Conservation (phyloP, 2,888 invertebrate genomes). For the Caenorhabditis sulstoni region DNA sequence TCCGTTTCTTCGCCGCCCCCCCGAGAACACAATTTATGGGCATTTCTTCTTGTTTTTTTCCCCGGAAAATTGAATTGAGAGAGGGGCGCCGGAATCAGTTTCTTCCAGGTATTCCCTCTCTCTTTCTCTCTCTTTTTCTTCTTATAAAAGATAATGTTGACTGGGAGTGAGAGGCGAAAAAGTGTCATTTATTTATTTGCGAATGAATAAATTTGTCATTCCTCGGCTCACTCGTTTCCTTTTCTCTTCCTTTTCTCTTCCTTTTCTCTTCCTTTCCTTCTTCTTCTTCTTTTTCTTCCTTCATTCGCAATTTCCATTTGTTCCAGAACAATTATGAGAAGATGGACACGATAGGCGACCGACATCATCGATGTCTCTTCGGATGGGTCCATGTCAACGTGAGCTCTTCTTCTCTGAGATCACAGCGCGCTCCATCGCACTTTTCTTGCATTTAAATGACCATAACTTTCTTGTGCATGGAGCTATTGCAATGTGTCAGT, state of each 20-base stretch:
- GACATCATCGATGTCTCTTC: slow-evolving; percentile 62
- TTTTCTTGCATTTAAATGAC: too few relatives aligned
- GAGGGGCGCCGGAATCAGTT: not conserved
- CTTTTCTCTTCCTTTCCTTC: not conserved
- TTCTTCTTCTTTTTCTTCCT: not conserved
- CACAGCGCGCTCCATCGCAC: too few relatives aligned
- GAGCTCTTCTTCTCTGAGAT: slow-evolving; percentile 9
- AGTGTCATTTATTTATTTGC: slow-evolving; percentile 44
- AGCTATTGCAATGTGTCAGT: too few relatives aligned
- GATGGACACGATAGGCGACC: slow-evolving; percentile 58
- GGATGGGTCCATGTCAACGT: slow-evolving; percentile 60
- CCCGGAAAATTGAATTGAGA: not conserved
- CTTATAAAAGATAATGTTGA: not conserved
- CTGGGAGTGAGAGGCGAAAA: not conserved
- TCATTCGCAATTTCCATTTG: not conserved
- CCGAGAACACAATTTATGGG: too few relatives aligned
- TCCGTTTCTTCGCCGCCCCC: not conserved
- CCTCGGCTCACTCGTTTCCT: not conserved
- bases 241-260: not conserved
- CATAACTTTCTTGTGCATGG: too few relatives aligned
- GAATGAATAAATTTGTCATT: slow-evolving; percentile 44
- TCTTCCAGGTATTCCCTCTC: slow-evolving; percentile 1
- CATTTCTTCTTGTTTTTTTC: not conserved
- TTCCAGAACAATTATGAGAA: slow-evolving; percentile 57
- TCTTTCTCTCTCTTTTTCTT: not conserved